phyloP scores from a whole-genome alignment of 2,888 invertebrate species.

The Muschampia plurimacula region DNA sequence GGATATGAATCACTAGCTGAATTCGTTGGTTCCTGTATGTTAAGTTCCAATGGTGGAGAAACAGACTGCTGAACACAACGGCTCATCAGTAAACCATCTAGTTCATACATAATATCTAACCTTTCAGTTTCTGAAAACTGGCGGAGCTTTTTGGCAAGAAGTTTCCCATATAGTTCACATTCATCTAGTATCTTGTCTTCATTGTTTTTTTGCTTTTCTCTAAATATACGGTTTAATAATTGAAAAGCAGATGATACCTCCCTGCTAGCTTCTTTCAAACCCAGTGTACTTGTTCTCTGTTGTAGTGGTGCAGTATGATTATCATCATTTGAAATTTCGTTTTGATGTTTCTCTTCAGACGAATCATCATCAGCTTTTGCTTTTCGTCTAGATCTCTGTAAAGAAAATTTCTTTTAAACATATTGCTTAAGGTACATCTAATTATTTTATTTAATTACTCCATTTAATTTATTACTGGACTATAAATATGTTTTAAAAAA shows the following conservation, averaged over 20 bases:
- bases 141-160: conserved; percentile 29
- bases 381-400: conserved; percentile 11
- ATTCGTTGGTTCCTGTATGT: conserved; percentile 19
- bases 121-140: conserved; percentile 31
- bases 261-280: conserved; percentile 30
- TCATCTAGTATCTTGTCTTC: conserved; percentile 25
- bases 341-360: conserved; percentile 9
- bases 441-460: not conserved
- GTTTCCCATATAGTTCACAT: conserved; percentile 32
- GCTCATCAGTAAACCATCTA: conserved; percentile 30
- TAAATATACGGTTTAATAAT: conserved; percentile 31
- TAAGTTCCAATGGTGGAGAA: conserved; percentile 27
- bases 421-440: not conserved
- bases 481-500: not conserved
- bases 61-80: conserved; percentile 11
- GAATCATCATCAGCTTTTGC: not conserved
- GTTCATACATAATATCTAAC: conserved; percentile 32
- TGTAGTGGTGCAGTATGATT: conserved; percentile 8
- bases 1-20: conserved; percentile 27
- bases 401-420: not conserved
- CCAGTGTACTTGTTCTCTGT: conserved; percentile 5
- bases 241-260: conserved; percentile 33
- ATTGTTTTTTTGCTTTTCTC: conserved; percentile 23
- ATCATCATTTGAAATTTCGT: not conserved
- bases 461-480: too few relatives aligned